Conservation (phyloP, 2,888 invertebrate species). For the Ectemnius lituratus region DNA sequence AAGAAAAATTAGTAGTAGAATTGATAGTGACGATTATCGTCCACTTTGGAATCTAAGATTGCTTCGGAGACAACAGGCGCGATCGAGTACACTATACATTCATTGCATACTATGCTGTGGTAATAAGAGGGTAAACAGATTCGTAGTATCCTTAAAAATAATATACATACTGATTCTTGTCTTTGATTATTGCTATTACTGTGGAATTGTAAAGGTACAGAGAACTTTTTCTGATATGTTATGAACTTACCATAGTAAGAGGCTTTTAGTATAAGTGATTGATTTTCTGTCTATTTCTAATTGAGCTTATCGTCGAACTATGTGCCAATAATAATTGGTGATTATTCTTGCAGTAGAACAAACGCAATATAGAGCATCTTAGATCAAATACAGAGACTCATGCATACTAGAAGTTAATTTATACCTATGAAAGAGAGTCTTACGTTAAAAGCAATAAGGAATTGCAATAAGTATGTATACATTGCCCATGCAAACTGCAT, state of each 20-base stretch:
- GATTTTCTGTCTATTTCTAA: not conserved
- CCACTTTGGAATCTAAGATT: not conserved
- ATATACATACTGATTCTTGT: conserved; percentile 1
- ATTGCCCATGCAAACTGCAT: conserved; percentile 74
- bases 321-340: not conserved
- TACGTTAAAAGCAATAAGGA: not conserved
- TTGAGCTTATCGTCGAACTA: not conserved
- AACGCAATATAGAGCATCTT: conserved; percentile 11
- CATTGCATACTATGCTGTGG: not conserved
- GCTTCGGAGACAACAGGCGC: not conserved
- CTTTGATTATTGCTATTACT: conserved; percentile 7
- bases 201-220: not conserved
- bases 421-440: conserved; percentile 28
- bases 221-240: not conserved
- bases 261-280: not conserved
- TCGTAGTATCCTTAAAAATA: not conserved
- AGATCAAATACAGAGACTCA: conserved; percentile 8
- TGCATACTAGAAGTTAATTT: not conserved
- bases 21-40: conserved; percentile 2
- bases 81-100: not conserved
- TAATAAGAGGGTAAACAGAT: not conserved
- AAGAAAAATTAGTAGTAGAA: not conserved
- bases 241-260: not conserved
- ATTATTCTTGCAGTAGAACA: conserved; percentile 32
- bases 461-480: conserved; percentile 69